phyloP scores from a whole-genome alignment of 1,140 invertebrate species.

The Pomacea maculata region DNA sequence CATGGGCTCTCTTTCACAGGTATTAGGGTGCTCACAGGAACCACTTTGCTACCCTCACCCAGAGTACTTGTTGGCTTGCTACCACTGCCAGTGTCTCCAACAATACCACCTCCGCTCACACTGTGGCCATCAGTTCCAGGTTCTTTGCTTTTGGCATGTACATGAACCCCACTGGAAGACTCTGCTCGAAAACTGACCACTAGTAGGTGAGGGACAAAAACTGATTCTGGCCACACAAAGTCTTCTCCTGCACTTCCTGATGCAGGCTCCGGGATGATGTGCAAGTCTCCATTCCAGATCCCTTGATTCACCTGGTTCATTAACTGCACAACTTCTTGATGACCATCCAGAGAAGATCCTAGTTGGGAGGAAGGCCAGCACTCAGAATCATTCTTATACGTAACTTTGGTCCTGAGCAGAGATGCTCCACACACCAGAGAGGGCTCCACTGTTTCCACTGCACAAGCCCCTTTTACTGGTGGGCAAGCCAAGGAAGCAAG shows the following conservation, averaged over 20 bases:
- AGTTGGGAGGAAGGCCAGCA: constrained; percentile 1
- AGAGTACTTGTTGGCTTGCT: background rate
- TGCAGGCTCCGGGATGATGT: constrained; percentile 27
- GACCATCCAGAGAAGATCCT: constrained; percentile 19
- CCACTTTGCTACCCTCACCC: constrained; percentile 5
- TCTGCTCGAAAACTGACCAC: constrained; percentile 39
- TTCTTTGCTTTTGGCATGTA: background rate
- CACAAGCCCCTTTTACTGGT: constrained; percentile 20
- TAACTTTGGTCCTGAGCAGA: constrained; percentile 43
- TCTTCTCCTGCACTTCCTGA: constrained; percentile 18
- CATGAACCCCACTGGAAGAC: background rate
- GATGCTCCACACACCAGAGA: constrained; percentile 58
- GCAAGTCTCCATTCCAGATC: constrained; percentile 58
- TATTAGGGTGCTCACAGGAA: background rate
- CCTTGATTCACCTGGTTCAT: constrained; percentile 74
- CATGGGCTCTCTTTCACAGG: constrained; percentile 18
- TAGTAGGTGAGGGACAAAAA: constrained; percentile 45
- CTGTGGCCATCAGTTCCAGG: constrained; percentile 7
- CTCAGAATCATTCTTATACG: constrained; percentile 22
- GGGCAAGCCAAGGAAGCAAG: background rate
- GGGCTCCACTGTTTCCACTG: constrained; percentile 33
- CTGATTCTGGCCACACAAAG: constrained; percentile 29
- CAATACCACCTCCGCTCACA: background rate
- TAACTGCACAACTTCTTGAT: constrained; percentile 67
- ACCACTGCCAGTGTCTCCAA: background rate